Evolutionary conservation across 2,888 invertebrate genomes (phyloP), one percentile per base, ranked within the genome.

Genomic region (Drosophila leonis): DNA sequence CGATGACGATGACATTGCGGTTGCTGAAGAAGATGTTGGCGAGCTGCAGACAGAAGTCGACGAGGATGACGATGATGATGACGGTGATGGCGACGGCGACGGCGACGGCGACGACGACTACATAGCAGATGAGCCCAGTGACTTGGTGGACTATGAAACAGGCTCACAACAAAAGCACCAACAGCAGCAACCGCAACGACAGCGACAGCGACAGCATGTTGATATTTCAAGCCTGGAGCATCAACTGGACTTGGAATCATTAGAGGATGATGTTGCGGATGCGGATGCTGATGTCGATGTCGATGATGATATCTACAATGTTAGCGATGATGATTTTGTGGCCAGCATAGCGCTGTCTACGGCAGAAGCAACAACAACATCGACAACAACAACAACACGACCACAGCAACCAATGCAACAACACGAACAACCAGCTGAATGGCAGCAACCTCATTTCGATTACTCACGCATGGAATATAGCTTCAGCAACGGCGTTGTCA

Each of bases 391-490:
- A 56, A 41, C 48, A 20, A 51, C 54, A 52, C 39, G 37, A 41
- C 13, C 39, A 15, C 54, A 51, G 54, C 72, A 65, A 24, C 41
- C 15, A 37, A n/a, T 20, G 33, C 41, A 18, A 33, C 62, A 60
- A 48, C 35, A 44, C 13, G 42, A 24, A n/a, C 41, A 48, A 24
- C 44, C 82, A 18, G 82, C 78, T 20, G 82, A 88, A 24, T 83
- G 86, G 86, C 90, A 90, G 70, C 87, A 86, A 68, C 90, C 92
- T 51, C 91, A 90, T 78, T 93, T 90, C 76, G 92, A 92, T 75
- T 92, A 92, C 78, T 93, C 92, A 82, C 93, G 93, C 79, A 92
- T 92, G 91, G 92, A 92, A 73, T 91, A 92, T 69, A 92, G 85
- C 68, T 92, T 92, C 54, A 91, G 88, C 76, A 92, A 91, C 69